A percentile compares a stretch with the other conserved stretches of the same genome.
Evolutionary conservation across 2,113 vertebrate species (phyloP).

Genomic region (Bothrops jararaca): DNA sequence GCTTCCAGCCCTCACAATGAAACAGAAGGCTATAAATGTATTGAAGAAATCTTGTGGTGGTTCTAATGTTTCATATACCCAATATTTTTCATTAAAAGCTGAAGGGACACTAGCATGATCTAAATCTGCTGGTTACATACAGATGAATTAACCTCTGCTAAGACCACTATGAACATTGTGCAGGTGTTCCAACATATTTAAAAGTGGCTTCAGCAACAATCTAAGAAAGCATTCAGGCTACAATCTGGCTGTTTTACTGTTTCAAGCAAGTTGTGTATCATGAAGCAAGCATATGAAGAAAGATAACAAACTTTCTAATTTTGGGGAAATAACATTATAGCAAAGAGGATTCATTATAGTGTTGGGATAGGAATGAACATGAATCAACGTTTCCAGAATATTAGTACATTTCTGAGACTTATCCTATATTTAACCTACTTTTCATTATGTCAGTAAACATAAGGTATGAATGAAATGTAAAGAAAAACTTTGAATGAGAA

Average conservation of each 20-base stretch:
- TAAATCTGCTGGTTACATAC: slow-evolving; percentile 65
- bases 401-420: slow-evolving; percentile 55
- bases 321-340: slow-evolving; percentile 70
- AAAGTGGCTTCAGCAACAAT: slow-evolving; percentile 76
- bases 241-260: slow-evolving; percentile 81
- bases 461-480: slow-evolving; percentile 58
- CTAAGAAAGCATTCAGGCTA: slow-evolving; percentile 79
- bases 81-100: slow-evolving; percentile 62
- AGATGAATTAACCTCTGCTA: slow-evolving; percentile 80
- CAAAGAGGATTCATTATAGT: slow-evolving; percentile 69
- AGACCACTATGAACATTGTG: slow-evolving; percentile 74
- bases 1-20: slow-evolving; percentile 20
- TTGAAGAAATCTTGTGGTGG: slow-evolving; percentile 39
- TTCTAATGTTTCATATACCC: slow-evolving; percentile 53
- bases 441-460: slow-evolving; percentile 69
- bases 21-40: not conserved
- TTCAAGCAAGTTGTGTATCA: slow-evolving; percentile 77
- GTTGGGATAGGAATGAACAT: slow-evolving; percentile 70
- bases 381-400: slow-evolving; percentile 72
- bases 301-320: slow-evolving; percentile 78
- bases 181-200: slow-evolving; percentile 84
- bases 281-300: slow-evolving; percentile 78
- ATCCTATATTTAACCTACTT: slow-evolving; percentile 63
- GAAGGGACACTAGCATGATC: slow-evolving; percentile 65
- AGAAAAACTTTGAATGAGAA: slow-evolving; percentile 57